These are phyloP conservation scores for Chionomys nivalis DNA, from an alignment of 2,113 vertebrate genomes.

Conservation along the genomic window DNA sequence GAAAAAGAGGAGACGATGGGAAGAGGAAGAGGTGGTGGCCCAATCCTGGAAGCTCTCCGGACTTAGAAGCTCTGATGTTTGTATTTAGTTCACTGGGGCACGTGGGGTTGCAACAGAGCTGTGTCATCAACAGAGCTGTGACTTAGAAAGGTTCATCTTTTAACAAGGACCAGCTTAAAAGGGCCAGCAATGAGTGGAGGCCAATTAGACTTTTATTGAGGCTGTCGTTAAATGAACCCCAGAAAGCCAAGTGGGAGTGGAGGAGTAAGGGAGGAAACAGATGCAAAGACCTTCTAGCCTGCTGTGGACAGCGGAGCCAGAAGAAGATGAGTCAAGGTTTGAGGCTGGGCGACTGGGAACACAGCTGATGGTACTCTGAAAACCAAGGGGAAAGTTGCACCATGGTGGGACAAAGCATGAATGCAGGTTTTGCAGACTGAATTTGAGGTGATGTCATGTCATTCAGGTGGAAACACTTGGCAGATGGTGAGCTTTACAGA, in stretches of 20 bases:
- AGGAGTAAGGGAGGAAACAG: background rate
- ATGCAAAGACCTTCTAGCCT: background rate
- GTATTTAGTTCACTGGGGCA: background rate
- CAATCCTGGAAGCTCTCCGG: background rate
- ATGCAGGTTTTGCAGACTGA: background rate
- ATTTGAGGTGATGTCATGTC: constrained; percentile 15
- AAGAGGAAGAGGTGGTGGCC: background rate
- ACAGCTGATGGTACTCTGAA: background rate
- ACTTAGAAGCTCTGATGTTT: background rate
- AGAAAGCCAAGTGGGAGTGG: background rate
- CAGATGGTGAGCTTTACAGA: background rate
- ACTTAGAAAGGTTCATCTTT: constrained; percentile 28
- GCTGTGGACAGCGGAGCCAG: background rate
- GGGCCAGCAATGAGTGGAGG: background rate
- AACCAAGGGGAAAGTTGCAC: background rate
- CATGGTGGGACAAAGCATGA: background rate
- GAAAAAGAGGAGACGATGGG: background rate
- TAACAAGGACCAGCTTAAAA: constrained; percentile 25
- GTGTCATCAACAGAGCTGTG: background rate
- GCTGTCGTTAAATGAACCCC: background rate
- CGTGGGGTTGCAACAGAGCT: background rate
- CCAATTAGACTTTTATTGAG: background rate
- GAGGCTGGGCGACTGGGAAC: background rate
- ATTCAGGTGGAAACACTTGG: background rate
- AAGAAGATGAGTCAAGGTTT: constrained; percentile 58